These are phyloP conservation scores for Pipa parva DNA, from an alignment of 2,113 vertebrate genomes.

Conservation along the genomic window DNA sequence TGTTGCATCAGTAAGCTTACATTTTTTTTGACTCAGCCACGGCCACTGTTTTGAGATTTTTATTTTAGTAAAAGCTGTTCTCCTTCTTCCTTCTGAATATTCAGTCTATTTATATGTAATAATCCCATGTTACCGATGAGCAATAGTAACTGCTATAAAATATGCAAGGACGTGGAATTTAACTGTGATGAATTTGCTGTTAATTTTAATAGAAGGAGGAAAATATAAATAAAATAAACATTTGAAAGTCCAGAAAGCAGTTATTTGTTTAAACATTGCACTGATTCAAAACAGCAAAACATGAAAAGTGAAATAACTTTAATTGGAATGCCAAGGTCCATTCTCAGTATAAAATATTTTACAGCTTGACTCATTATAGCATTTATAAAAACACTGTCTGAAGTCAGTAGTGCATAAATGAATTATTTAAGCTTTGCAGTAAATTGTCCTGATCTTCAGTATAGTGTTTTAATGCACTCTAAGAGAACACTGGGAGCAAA, in stretches of 20 bases:
- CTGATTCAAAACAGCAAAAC: slow-evolving; percentile 43
- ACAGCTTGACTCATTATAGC: slow-evolving; percentile 83
- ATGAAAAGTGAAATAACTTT: slow-evolving; percentile 31
- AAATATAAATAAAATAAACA: neutral
- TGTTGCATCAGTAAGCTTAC: slow-evolving; percentile 30
- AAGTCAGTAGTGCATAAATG: slow-evolving; percentile 78
- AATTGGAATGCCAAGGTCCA: slow-evolving; percentile 45
- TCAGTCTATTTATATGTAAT: neutral
- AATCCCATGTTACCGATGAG: neutral
- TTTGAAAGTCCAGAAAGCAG: neutral
- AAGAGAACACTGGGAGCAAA: slow-evolving; percentile 75
- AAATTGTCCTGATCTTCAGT: slow-evolving; percentile 68
- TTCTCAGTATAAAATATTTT: slow-evolving; percentile 68
- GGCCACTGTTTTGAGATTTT: neutral
- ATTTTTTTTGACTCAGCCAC: slow-evolving; percentile 35
- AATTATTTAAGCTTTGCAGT: slow-evolving; percentile 84
- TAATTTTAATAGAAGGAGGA: neutral
- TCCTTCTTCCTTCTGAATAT: neutral
- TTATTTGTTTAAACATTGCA: slow-evolving; percentile 3
- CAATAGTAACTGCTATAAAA: neutral
- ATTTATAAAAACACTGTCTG: slow-evolving; percentile 84
- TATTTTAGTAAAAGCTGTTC: slow-evolving; percentile 11
- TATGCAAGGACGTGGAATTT: neutral
- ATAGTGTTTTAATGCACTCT: slow-evolving; percentile 71
- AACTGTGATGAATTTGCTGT: neutral